Base-by-base conservation (phyloP, 2,113 vertebrate genomes). In the Propithecus coquereli region DNA sequence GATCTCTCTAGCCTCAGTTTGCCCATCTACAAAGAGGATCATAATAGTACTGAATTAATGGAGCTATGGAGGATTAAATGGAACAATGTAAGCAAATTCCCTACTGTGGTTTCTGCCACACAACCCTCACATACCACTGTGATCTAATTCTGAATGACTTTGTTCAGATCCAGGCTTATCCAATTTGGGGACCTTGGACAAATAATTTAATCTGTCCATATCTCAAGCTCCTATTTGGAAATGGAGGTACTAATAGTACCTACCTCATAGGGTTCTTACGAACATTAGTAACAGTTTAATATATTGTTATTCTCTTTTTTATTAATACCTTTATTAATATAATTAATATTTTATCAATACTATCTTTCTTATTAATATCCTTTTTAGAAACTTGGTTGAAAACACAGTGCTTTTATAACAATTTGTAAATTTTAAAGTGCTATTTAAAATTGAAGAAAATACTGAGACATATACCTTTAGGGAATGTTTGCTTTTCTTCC, bases 141-240 rank as follows among this genome's bases (percentile, higher is more conserved):
- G 61, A 82, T 86, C 79, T 89, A 85, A 96, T 96, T 81, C 43
- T 76, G 22, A 93, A 65, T 70, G 57, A 85, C 63, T 54, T 94
- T 30, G 6, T 93, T 96, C 61, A 96, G 88, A 93, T 87, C 63
- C 43, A 88, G 57, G 18, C 30, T 88, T 93, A 65, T 94, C 57
- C 18, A 43, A n/a, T 92, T 95, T 94, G 59, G 65, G 81, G 34
- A 92, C 13, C 27, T 68, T 79, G 52, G 87, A 10, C 54, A 93
- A 93, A 20, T 77, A 73, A 12, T 89, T 84, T 81, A 89, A 52
- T 89, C 25, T 95, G 37, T 76, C 2, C 65, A 73, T 91, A 87
- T 81, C 68, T 87, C 34, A 89, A 91, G 22, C 27, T 79, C 23
- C 12, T 94, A 57, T 83, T 95, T 74, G 79, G 18, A 83, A 96